Evolutionary conservation across 2,888 invertebrate species (phyloP).

Genomic region (Eudemis profundana): DNA sequence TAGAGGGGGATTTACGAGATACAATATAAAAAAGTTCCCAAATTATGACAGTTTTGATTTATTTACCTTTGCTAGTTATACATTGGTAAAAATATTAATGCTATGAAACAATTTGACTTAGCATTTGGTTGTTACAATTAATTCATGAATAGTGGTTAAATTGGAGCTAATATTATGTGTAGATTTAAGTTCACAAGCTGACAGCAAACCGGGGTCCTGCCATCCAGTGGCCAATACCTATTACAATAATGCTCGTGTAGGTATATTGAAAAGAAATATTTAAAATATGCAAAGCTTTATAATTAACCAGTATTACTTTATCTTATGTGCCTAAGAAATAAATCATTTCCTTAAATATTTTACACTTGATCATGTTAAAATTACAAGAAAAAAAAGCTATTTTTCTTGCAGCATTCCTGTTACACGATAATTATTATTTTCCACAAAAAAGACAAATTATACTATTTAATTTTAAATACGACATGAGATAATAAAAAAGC

Average conservation of each 20-base stretch:
- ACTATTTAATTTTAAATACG: slow-evolving; percentile 60
- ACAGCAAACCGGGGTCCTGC: slow-evolving; percentile 49
- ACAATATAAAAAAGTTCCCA: slow-evolving; percentile 22
- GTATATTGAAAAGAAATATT: slow-evolving; percentile 59
- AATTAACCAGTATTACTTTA: slow-evolving; percentile 78
- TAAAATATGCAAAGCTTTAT: slow-evolving; percentile 70
- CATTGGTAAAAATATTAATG: slow-evolving; percentile 85
- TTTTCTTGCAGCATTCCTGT: slow-evolving; percentile 60
- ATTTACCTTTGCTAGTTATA: slow-evolving; percentile 84
- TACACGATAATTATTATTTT: slow-evolving; percentile 55
- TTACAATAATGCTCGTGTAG: slow-evolving; percentile 43
- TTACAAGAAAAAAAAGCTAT: slow-evolving; percentile 66
- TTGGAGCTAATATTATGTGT: slow-evolving; percentile 61
- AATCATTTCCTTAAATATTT: slow-evolving; percentile 79
- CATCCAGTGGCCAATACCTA: slow-evolving; percentile 34
- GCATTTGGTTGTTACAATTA: slow-evolving; percentile 79
- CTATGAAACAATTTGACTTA: slow-evolving; percentile 83
- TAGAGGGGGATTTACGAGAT: no score
- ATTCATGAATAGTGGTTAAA: slow-evolving; percentile 69
- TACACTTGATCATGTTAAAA: slow-evolving; percentile 76
- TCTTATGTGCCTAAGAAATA: slow-evolving; percentile 81
- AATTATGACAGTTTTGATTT: slow-evolving; percentile 79
- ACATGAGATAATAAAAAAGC: slow-evolving; percentile 55
- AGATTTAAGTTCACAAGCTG: slow-evolving; percentile 57
- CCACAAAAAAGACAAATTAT: slow-evolving; percentile 58